These are phyloP conservation scores for Intellagama lesueurii DNA, from an alignment of 2,797 vertebrate genomes.

Conservation along the genomic window DNA sequence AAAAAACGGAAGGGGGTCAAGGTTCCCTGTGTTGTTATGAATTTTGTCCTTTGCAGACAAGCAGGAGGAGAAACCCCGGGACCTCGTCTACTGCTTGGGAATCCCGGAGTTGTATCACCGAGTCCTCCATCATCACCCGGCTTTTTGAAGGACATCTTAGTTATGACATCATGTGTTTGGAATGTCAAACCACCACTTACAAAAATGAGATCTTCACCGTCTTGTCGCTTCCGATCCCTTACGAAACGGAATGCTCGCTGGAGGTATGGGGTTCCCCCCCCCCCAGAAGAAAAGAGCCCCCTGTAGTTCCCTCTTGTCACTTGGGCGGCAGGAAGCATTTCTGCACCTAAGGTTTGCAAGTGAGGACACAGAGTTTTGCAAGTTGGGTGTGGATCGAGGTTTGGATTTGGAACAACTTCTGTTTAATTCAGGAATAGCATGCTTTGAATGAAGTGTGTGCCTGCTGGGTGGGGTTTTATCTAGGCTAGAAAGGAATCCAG, in stretches of 20 bases:
- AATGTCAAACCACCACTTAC: conserved; percentile 77
- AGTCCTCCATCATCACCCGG: conserved; percentile 82
- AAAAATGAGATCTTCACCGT: conserved; percentile 84
- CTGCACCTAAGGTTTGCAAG: neutral
- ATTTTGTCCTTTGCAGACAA: conserved; percentile 37
- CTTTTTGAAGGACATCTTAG: conserved; percentile 87
- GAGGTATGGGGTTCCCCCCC: conserved; percentile 77
- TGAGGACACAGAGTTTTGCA: neutral
- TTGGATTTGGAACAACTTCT: neutral
- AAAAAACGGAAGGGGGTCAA: no score
- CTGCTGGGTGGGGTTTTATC: no score
- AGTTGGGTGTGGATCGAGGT: no score
- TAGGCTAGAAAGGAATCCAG: no score
- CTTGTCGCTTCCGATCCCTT: conserved; percentile 87
- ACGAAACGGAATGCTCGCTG: conserved; percentile 78
- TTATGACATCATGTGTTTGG: conserved; percentile 79
- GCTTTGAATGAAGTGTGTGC: neutral
- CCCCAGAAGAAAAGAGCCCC: neutral
- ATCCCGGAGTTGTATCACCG: conserved; percentile 24
- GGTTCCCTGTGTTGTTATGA: no score
- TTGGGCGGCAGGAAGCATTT: neutral
- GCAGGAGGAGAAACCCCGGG: conserved; percentile 24
- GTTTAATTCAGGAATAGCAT: neutral
- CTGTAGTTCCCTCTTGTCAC: no score
- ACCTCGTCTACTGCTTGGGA: neutral